Conservation (phyloP, 2,797 vertebrate genomes). For the Sandelia bainsii region DNA sequence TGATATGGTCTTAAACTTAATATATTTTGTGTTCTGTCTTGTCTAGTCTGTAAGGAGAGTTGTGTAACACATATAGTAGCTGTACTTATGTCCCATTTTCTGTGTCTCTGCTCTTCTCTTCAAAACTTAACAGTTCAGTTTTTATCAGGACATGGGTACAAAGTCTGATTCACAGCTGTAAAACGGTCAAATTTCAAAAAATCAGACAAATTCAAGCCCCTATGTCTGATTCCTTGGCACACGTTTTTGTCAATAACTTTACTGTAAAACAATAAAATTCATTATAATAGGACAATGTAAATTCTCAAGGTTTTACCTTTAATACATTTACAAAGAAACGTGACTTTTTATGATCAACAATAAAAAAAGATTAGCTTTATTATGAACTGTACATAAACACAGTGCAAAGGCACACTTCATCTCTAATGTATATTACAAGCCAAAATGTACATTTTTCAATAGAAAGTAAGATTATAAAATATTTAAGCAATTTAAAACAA, state of each 20-base stretch:
- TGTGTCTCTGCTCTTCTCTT: too few species aligned
- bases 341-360: constrained; percentile 80
- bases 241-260: background rate
- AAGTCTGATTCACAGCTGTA: too few species aligned
- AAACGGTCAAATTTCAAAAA: too few species aligned
- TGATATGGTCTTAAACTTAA: constrained; percentile 2
- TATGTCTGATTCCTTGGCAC: background rate
- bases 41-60: too few species aligned
- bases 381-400: constrained; percentile 88
- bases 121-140: too few species aligned
- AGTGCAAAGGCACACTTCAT: constrained; percentile 83
- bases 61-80: background rate
- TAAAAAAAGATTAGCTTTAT: constrained; percentile 87
- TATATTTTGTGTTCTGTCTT: background rate
- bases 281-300: constrained; percentile 15
- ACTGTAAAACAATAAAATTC: background rate
- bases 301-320: constrained; percentile 9
- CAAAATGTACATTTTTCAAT: constrained; percentile 84
- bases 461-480: constrained; percentile 80
- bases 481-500: constrained; percentile 72
- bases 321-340: constrained; percentile 52
- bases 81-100: background rate
- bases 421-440: constrained; percentile 82
- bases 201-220: too few species aligned
- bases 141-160: too few species aligned